Evolutionary conservation across 2,888 invertebrate genomes (phyloP).

Genomic region (Trissolcus brochymenae): DNA sequence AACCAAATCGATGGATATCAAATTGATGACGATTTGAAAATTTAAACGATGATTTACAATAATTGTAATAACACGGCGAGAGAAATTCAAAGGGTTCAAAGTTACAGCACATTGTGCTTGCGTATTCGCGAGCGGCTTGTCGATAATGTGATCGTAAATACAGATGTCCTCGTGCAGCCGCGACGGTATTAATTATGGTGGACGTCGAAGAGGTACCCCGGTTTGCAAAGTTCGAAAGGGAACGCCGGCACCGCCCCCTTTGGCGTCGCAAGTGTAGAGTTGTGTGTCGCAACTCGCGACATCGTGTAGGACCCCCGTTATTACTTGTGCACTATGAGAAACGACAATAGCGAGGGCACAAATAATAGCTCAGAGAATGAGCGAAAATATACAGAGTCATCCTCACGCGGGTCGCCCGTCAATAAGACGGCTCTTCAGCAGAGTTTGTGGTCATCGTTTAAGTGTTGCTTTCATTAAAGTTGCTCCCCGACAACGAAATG

Average conservation of each 20-base stretch:
- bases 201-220: slow-evolving; percentile 60
- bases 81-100: slow-evolving; percentile 31
- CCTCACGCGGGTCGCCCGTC: slow-evolving; percentile 7
- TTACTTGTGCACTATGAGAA: slow-evolving; percentile 57
- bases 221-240: slow-evolving; percentile 63
- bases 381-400: slow-evolving; percentile 48
- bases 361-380: slow-evolving; percentile 38
- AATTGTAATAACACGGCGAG: slow-evolving; percentile 38
- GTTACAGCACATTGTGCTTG: slow-evolving; percentile 29
- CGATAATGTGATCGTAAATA: slow-evolving; percentile 58
- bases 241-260: slow-evolving; percentile 64
- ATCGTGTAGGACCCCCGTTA: slow-evolving; percentile 60
- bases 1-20: too few species aligned
- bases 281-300: slow-evolving; percentile 57
- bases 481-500: slow-evolving; percentile 7
- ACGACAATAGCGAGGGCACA: slow-evolving; percentile 45
- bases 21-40: slow-evolving; percentile 10
- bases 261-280: slow-evolving; percentile 64
- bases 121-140: slow-evolving; percentile 50
- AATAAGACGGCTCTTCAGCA: slow-evolving; percentile 18
- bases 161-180: slow-evolving; percentile 60
- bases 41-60: slow-evolving; percentile 32
- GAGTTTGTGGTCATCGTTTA: slow-evolving; percentile 31
- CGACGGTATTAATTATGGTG: slow-evolving; percentile 68
- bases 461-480: slow-evolving; percentile 23